Evolutionary conservation across 2,113 vertebrate genomes (phyloP), one percentile per base, ranked within the genome.

Genomic region (Lepus europaeus): DNA sequence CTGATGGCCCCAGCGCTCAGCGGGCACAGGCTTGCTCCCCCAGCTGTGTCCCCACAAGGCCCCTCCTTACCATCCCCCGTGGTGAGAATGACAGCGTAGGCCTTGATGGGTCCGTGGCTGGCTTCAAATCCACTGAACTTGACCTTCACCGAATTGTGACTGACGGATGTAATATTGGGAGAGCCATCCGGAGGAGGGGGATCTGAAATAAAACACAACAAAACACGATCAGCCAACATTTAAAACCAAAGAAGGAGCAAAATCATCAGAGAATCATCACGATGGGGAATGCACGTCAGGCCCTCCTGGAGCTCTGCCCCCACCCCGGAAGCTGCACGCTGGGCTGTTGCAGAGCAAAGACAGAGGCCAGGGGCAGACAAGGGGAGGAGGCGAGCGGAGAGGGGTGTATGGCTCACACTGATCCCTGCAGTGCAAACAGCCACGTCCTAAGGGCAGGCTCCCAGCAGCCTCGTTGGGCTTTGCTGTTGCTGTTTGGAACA

Each of bases 61-160:
- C 45, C 29, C 74, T 80, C 56, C 97, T 97, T 98, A 99, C 98
- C 98, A 69, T 94, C 5, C 0, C 85, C 64, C 1, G 97, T 96
- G 91, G 98, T 97, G 80, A 99, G 96, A 89, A 99, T 93, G 78
- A 99, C 82, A 0, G 99, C 99, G 0, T 99, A 98, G 49, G 98
- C 81, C 89, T 84, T 94, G 92, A 99, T 97, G 0, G 98, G 98
- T 88, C 99, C 99, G 1, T 98, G 97, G 70, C 23, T 90, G 39
- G 87, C 31, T 90, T 98, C 69, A 86, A 99, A 98, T 63, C 97
- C 89, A 5, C 87, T 91, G 94, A 99, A 98, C 68, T 95, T 91
- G 33, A 98, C 98, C 94, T 97, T 97, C 10, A 98, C 66, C 0
- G 98, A 98, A 51, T 97, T 98, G 96, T 98, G 98, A 66, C 94